Conservation (phyloP, 2,113 vertebrate genomes). For the Cricetomys ansorgei region DNA sequence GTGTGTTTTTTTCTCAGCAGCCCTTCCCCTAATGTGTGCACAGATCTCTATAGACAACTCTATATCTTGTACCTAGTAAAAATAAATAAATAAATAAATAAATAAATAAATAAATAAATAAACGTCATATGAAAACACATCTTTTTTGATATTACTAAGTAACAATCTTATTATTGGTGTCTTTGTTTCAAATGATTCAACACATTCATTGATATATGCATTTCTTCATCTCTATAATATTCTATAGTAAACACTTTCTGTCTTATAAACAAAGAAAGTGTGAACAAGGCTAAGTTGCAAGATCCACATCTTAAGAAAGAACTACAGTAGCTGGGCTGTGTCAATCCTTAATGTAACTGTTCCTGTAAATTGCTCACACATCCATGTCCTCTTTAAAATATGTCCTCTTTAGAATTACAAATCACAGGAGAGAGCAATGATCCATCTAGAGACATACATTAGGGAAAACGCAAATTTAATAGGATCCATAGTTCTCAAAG, state of each 20-base stretch:
- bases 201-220: not conserved
- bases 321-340: not conserved
- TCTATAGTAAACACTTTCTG: not conserved
- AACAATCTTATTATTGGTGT: not conserved
- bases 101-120: not conserved
- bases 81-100: not conserved
- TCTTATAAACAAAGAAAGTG: not conserved
- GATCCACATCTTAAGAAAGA: not conserved
- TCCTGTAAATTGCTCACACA: not conserved
- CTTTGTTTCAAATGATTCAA: slow-evolving; percentile 45
- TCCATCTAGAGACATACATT: not conserved
- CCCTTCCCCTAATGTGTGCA: not conserved
- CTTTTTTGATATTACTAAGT: not conserved
- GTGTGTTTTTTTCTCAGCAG: not conserved
- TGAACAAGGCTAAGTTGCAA: not conserved
- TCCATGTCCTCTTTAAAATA: not conserved
- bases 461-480: not conserved
- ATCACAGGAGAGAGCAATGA: not conserved
- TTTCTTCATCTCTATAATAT: not conserved
- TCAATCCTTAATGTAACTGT: not conserved
- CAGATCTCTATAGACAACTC: not conserved
- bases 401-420: not conserved
- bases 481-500: not conserved
- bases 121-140: not conserved
- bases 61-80: too few species aligned